A percentile compares a stretch with the other conserved stretches of the same genome.
Conservation (phyloP, 2,797 vertebrate genomes). For the Alosa sapidissima region DNA sequence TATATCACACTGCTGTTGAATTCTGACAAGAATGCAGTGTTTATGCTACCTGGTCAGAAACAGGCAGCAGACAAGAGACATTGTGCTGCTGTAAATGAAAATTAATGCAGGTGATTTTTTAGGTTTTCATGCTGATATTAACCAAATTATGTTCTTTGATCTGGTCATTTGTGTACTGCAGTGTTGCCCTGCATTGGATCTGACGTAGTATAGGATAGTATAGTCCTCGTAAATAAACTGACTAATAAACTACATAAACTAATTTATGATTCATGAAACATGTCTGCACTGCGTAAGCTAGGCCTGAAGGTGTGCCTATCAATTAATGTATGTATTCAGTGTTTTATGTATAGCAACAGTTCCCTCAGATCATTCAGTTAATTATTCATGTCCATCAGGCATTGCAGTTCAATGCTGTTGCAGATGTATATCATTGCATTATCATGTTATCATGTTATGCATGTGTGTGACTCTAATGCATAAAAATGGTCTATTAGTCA, state of each 20-base stretch:
- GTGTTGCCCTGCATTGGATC: not conserved
- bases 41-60: not conserved
- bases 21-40: not conserved
- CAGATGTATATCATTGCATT: not conserved
- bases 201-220: not conserved
- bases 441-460: too few relatives aligned
- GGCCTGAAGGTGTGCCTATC: not conserved
- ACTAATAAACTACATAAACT: not conserved
- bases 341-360: not conserved
- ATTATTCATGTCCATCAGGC: not conserved
- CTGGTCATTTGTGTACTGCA: not conserved
- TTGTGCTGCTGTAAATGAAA: not conserved
- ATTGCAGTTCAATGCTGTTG: not conserved
- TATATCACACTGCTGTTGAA: not conserved
- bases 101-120: not conserved
- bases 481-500: too few relatives aligned
- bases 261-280: slow-evolving; percentile 4
- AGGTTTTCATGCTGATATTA: not conserved
- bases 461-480: too few relatives aligned
- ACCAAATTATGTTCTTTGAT: not conserved
- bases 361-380: not conserved
- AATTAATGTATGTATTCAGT: not conserved
- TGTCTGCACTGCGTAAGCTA: not conserved
- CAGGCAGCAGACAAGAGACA: not conserved
- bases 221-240: not conserved